These are phyloP conservation scores for Heterotis niloticus DNA, from an alignment of 2,113 vertebrate species.

Conservation along the genomic window DNA sequence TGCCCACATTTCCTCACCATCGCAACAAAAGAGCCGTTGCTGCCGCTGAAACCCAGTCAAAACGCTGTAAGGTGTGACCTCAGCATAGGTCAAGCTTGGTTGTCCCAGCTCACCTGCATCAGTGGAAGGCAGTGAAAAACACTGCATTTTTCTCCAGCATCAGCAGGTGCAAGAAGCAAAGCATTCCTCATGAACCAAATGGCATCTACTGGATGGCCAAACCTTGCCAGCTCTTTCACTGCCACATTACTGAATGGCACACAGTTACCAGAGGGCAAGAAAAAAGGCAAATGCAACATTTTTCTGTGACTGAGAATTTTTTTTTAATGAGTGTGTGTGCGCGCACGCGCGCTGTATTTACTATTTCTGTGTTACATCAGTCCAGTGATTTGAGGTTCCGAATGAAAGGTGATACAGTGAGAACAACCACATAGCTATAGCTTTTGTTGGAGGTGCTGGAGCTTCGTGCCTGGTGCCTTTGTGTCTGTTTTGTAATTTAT, in stretches of 20 bases:
- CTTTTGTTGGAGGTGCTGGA: too few relatives aligned
- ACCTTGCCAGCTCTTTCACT: too few relatives aligned
- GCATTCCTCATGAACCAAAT: too few relatives aligned
- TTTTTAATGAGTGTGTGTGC: background rate
- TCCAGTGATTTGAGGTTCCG: too few relatives aligned
- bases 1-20: constrained; percentile 97
- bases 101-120: background rate
- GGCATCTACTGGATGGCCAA: too few relatives aligned
- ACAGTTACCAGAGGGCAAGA: background rate
- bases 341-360: background rate
- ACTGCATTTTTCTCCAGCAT: too few relatives aligned
- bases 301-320: background rate
- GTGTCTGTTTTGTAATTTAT: too few relatives aligned
- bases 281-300: background rate
- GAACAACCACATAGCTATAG: too few relatives aligned
- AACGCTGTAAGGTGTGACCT: constrained; percentile 74
- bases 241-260: too few relatives aligned
- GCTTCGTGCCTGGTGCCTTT: too few relatives aligned
- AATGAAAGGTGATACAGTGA: too few relatives aligned
- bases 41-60: constrained; percentile 58
- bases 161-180: background rate
- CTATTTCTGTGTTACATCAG: background rate
- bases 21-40: constrained; percentile 77
- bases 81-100: background rate
- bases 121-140: background rate